These are phyloP conservation scores for Mystacornis crossleyi DNA, from an alignment of 2,113 vertebrate species.

Conservation along the genomic window DNA sequence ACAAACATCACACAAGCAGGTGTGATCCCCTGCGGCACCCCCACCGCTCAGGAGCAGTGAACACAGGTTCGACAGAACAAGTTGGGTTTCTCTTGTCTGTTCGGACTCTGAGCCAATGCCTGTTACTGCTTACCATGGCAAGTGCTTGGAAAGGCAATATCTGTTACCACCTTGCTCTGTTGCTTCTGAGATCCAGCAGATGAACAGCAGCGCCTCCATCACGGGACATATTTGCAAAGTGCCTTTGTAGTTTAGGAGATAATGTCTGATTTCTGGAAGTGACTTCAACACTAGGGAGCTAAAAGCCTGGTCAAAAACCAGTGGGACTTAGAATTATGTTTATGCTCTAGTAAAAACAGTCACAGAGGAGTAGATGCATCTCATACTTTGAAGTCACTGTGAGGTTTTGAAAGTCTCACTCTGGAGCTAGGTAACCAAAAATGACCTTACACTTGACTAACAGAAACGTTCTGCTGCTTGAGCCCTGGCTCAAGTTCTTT, in stretches of 20 bases:
- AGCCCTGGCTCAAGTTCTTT: background rate
- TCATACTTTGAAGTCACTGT: background rate
- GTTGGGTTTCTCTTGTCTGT: background rate
- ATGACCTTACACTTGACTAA: background rate
- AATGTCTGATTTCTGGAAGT: background rate
- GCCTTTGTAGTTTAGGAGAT: background rate
- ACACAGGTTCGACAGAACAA: background rate
- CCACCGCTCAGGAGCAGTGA: accelerated
- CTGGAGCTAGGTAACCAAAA: background rate
- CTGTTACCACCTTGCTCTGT: background rate
- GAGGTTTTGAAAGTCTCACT: background rate
- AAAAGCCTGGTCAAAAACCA: background rate
- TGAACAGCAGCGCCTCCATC: background rate
- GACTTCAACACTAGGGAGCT: background rate
- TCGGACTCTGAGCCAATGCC: background rate
- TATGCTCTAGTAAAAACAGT: background rate
- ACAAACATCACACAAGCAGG: background rate
- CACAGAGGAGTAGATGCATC: background rate
- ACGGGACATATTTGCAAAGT: background rate
- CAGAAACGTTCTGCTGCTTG: background rate
- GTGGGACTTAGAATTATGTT: background rate
- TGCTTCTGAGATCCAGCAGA: background rate
- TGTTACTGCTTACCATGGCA: background rate
- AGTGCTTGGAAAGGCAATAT: background rate
- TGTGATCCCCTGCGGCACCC: background rate